These are phyloP conservation scores for Calonectris borealis DNA, from an alignment of 2,113 vertebrate species.

Conservation along the genomic window DNA sequence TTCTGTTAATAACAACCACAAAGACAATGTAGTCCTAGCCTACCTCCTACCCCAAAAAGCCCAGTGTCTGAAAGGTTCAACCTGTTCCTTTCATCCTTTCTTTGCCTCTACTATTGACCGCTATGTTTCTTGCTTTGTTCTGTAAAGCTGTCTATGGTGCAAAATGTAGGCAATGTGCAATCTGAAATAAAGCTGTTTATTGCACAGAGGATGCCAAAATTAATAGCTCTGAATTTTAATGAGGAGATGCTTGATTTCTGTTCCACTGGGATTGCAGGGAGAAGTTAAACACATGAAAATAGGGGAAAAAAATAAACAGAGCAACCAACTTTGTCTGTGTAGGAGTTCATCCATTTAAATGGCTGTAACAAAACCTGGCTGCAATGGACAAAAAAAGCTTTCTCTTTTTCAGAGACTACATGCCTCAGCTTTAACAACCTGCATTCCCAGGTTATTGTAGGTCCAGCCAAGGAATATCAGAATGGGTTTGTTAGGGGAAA, in stretches of 20 bases:
- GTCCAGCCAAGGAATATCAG: neutral
- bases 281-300: neutral
- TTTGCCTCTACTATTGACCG: neutral
- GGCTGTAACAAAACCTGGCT: neutral
- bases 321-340: neutral
- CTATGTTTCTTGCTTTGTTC: neutral
- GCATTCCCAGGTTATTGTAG: neutral
- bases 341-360: neutral
- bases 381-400: neutral
- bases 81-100: neutral
- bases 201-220: constrained; percentile 10
- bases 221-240: constrained; percentile 36
- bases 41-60: neutral
- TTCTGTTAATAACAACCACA: neutral
- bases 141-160: neutral
- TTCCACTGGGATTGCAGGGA: neutral
- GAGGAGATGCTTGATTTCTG: neutral
- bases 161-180: neutral
- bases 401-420: neutral
- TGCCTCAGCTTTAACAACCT: neutral
- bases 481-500: neutral
- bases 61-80: neutral
- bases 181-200: constrained; percentile 17
- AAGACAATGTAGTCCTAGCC: neutral
- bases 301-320: neutral